A percentile compares a stretch with the other conserved stretches of the same genome.
Conservation (phyloP, 2,888 invertebrate species). For the Marronus borbonicus region DNA sequence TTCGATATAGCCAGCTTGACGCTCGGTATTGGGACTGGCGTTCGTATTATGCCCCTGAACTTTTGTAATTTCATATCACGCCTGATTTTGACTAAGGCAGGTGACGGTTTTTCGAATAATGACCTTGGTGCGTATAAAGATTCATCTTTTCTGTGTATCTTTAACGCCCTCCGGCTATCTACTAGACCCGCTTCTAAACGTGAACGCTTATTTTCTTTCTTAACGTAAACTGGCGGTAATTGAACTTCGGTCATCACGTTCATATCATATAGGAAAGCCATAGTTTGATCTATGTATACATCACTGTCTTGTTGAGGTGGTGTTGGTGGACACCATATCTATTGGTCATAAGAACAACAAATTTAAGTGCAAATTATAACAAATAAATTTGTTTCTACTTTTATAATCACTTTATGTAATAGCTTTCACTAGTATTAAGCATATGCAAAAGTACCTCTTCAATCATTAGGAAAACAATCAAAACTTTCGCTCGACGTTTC, state of each 20-base stretch:
- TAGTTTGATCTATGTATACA: constrained; percentile 89
- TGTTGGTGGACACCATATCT: constrained; percentile 98
- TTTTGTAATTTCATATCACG: constrained; percentile 85
- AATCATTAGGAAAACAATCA: too few relatives aligned
- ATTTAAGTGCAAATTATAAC: not conserved
- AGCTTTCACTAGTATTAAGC: too few relatives aligned
- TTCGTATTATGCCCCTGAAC: constrained; percentile 74
- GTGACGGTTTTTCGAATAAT: constrained; percentile 85
- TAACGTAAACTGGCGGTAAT: constrained; percentile 85
- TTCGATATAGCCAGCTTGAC: constrained; percentile 72
- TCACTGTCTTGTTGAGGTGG: constrained; percentile 96
- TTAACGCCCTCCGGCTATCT: constrained; percentile 75
- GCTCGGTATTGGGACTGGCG: constrained; percentile 72
- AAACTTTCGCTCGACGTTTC: too few relatives aligned
- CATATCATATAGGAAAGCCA: constrained; percentile 89
- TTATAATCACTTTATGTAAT: too few relatives aligned
- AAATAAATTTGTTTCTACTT: not conserved
- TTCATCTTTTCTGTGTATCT: constrained; percentile 79
- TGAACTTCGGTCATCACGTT: constrained; percentile 83
- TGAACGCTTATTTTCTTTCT: constrained; percentile 82
- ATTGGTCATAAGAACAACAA: constrained; percentile 56
- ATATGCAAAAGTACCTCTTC: too few relatives aligned
- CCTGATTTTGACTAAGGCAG: constrained; percentile 82
- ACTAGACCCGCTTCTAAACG: constrained; percentile 77
- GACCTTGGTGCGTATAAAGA: constrained; percentile 85